Evolutionary conservation across 2,113 vertebrate genomes (phyloP).

Genomic region (Xyliphius kryptos): DNA sequence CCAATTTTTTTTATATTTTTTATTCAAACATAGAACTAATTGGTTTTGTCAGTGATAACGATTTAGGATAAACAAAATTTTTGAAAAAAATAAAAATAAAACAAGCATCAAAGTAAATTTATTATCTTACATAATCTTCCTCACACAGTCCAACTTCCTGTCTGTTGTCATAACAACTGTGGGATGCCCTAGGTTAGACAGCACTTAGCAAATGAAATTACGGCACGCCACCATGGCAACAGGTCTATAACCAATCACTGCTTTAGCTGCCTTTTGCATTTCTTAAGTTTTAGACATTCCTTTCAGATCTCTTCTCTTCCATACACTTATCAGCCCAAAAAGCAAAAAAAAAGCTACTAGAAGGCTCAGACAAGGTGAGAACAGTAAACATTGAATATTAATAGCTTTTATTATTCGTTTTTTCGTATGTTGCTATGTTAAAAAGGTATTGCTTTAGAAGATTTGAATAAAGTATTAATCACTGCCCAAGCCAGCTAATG

Average conservation of each 20-base stretch:
- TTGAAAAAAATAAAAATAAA: neutral
- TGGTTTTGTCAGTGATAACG: too few relatives aligned
- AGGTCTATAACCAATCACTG: conserved; percentile 45
- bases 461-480: neutral
- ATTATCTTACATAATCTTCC: conserved; percentile 43
- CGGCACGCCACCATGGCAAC: conserved; percentile 51
- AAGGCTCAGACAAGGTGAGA: too few relatives aligned
- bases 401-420: too few relatives aligned
- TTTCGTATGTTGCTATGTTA: too few relatives aligned
- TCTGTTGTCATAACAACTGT: conserved; percentile 62
- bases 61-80: too few relatives aligned
- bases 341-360: too few relatives aligned
- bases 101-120: conserved; percentile 26
- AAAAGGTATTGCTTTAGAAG: neutral
- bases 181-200: conserved; percentile 40
- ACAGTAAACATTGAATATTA: too few relatives aligned
- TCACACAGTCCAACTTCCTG: conserved; percentile 48
- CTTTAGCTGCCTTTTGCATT: conserved; percentile 34
- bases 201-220: conserved; percentile 43
- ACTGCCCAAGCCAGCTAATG: neutral
- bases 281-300: conserved; percentile 1
- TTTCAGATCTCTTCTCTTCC: conserved; percentile 8
- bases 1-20: too few relatives aligned
- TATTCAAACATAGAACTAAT: too few relatives aligned
- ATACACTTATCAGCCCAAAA: neutral